phyloP scores from a whole-genome alignment of 2,797 vertebrate species.

The Betta splendens region DNA sequence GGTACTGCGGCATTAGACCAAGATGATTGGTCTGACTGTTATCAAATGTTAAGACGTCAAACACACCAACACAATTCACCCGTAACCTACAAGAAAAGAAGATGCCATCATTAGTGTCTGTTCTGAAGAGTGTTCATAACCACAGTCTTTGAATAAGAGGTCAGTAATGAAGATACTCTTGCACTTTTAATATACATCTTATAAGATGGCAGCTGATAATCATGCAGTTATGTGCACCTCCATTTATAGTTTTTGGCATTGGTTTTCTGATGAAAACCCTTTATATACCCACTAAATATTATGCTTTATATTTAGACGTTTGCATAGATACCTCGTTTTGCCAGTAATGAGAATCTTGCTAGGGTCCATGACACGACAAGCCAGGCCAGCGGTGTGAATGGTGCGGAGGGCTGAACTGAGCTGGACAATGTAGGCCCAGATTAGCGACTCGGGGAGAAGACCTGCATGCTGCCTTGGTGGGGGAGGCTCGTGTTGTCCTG shows the following conservation, averaged over 20 bases:
- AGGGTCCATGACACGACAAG: constrained; percentile 98
- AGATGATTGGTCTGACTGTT: constrained; percentile 98
- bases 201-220: constrained; percentile 8
- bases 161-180: constrained; percentile 36
- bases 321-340: constrained; percentile 89
- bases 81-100: constrained; percentile 78
- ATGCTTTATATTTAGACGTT: no score
- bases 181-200: constrained; percentile 37
- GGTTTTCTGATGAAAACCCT: not conserved
- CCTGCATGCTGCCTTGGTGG: constrained; percentile 96
- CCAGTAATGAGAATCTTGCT: constrained; percentile 98
- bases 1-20: constrained; percentile 96
- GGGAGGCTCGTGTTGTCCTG: constrained; percentile 97
- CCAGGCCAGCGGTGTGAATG: constrained; percentile 96
- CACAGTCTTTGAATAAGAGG: constrained; percentile 38
- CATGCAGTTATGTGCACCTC: not conserved
- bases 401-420: constrained; percentile 95
- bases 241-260: not conserved
- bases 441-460: constrained; percentile 95
- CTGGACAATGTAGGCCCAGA: constrained; percentile 99
- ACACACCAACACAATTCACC: constrained; percentile 95
- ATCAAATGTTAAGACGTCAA: constrained; percentile 99
- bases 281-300: not conserved
- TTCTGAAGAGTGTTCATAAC: not conserved
- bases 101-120: not conserved